Conservation (phyloP, 2,797 vertebrate genomes). For the Enteromius thamalakanensis region DNA sequence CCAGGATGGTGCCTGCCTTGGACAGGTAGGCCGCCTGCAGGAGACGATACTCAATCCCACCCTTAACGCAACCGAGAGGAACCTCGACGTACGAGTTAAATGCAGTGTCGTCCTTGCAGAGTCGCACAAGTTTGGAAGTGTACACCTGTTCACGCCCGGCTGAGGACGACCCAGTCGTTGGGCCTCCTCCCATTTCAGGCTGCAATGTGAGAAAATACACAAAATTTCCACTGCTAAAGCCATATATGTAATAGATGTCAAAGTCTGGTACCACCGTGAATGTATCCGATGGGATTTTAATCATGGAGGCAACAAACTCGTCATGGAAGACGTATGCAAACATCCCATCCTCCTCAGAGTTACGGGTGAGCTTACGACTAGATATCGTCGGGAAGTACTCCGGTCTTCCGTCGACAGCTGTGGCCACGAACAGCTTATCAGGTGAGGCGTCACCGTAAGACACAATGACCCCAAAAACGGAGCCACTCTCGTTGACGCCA, state of each 20-base stretch:
- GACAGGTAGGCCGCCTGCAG: constrained; percentile 95
- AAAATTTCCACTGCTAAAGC: constrained; percentile 96
- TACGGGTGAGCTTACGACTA: constrained; percentile 92
- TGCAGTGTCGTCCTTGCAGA: constrained; percentile 95
- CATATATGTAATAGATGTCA: constrained; percentile 98
- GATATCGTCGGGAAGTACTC: constrained; percentile 99
- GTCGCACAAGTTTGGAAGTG: constrained; percentile 95
- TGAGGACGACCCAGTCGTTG: constrained; percentile 82
- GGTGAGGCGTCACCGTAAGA: constrained; percentile 89
- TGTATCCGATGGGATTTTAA: constrained; percentile 98
- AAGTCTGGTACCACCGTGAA: constrained; percentile 98
- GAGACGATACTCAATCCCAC: constrained; percentile 93
- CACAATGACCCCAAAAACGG: constrained; percentile 97
- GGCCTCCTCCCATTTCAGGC: constrained; percentile 94
- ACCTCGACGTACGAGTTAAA: constrained; percentile 99
- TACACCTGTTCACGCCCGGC: constrained; percentile 94
- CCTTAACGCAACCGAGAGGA: constrained; percentile 92
- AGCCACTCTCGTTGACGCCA: constrained; percentile 95
- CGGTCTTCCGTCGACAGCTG: constrained; percentile 94
- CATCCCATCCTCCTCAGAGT: constrained; percentile 97
- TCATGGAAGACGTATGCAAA: constrained; percentile 98
- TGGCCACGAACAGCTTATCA: constrained; percentile 95
- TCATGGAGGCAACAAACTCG: constrained; percentile 98
- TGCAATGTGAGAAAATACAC: constrained; percentile 97
- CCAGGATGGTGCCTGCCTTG: constrained; percentile 90